Evolutionary conservation across 2,113 vertebrate genomes (phyloP).

Genomic region (Scomber scombrus): DNA sequence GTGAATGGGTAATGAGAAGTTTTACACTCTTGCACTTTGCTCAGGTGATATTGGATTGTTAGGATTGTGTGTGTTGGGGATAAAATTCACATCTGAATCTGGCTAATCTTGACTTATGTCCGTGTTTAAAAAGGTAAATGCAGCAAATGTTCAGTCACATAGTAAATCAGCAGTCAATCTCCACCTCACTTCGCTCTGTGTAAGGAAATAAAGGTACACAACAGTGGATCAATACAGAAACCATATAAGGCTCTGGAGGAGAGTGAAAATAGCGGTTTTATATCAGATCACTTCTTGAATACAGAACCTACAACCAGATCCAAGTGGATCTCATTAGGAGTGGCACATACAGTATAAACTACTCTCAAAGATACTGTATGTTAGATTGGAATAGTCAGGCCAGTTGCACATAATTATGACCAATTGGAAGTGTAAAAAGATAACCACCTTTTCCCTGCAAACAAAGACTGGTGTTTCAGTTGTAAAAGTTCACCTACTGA

Average conservation of each 20-base stretch:
- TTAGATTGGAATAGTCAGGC: no score
- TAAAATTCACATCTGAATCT: conserved; percentile 38
- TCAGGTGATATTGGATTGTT: conserved; percentile 47
- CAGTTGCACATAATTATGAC: no score
- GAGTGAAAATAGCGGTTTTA: conserved; percentile 10
- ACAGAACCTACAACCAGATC: neutral
- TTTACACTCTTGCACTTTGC: conserved; percentile 57
- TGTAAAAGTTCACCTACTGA: no score
- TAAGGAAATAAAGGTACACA: conserved; percentile 2
- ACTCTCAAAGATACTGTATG: no score
- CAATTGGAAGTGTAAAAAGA: no score
- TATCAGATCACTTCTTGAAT: conserved; percentile 11
- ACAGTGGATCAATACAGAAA: conserved; percentile 16
- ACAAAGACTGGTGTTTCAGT: no score
- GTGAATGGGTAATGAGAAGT: conserved; percentile 68
- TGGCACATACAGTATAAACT: no score
- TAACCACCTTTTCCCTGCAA: no score
- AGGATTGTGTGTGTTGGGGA: conserved; percentile 34
- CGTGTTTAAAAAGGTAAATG: conserved; percentile 28
- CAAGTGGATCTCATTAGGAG: neutral
- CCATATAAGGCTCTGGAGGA: conserved; percentile 6
- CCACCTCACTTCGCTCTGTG: neutral
- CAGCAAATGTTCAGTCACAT: conserved; percentile 8
- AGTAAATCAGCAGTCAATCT: conserved; percentile 31
- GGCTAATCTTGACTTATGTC: conserved; percentile 38